Evolutionary conservation across 1,140 invertebrate species (phyloP).

Genomic region (Drosophila persimilis): DNA sequence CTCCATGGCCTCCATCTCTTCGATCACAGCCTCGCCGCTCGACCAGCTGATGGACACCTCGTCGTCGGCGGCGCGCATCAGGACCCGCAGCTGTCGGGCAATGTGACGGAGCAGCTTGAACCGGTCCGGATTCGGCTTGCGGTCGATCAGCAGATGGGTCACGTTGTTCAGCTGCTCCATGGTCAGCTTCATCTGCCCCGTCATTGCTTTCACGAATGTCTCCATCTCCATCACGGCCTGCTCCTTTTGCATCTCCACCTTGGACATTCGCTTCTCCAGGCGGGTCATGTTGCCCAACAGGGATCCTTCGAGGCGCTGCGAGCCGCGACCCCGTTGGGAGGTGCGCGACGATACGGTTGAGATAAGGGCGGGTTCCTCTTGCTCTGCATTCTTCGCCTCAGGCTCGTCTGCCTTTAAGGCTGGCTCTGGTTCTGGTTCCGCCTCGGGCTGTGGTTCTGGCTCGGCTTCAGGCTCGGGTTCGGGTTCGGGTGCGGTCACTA

Average conservation of each 20-base stretch:
- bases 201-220: conserved; percentile 20
- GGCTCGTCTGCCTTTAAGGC: neutral
- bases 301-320: conserved; percentile 30
- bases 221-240: conserved; percentile 41
- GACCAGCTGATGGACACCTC: conserved; percentile 62
- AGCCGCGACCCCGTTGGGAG: conserved; percentile 14
- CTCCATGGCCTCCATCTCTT: conserved; percentile 26
- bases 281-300: conserved; percentile 25
- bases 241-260: conserved; percentile 59
- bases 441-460: neutral
- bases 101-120: conserved; percentile 49
- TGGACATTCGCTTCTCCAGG: conserved; percentile 55
- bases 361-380: neutral
- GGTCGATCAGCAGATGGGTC: conserved; percentile 63
- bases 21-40: conserved; percentile 25
- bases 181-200: conserved; percentile 59
- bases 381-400: neutral
- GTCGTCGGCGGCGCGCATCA: conserved; percentile 37
- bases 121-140: conserved; percentile 47
- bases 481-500: neutral
- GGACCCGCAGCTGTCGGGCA: conserved; percentile 49
- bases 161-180: conserved; percentile 73
- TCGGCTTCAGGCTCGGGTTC: conserved; percentile 1
- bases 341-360: conserved; percentile 38
- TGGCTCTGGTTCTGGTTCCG: neutral